Conservation (phyloP, 2,797 vertebrate genomes). For the Poeciliopsis infans region DNA sequence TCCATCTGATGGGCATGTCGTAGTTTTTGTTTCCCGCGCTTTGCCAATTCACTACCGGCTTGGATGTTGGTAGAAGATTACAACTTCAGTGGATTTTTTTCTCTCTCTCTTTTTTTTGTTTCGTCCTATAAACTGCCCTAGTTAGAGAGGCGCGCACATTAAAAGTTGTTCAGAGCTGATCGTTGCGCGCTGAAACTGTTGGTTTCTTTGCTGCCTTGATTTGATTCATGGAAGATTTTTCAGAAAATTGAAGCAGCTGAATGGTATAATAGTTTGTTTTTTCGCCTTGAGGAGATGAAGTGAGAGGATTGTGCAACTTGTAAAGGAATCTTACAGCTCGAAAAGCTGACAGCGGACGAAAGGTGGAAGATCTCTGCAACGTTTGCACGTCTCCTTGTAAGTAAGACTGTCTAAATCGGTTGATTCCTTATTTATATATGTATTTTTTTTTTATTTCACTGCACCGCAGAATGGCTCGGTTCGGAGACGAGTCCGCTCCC, state of each 20-base stretch:
- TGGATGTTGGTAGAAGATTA: slow-evolving; percentile 49
- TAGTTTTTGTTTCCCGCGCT: slow-evolving; percentile 27
- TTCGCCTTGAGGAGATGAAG: slow-evolving; percentile 59
- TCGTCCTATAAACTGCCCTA: slow-evolving; percentile 1
- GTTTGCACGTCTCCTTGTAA: neutral
- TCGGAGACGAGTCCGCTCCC: slow-evolving; percentile 91
- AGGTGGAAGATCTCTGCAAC: slow-evolving; percentile 54
- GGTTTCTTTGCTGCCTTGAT: slow-evolving; percentile 29
- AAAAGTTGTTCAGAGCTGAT: slow-evolving; percentile 59
- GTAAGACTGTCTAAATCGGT: slow-evolving; percentile 45
- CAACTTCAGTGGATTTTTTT: slow-evolving; percentile 41
- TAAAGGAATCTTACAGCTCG: slow-evolving; percentile 45
- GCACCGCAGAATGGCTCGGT: slow-evolving; percentile 94
- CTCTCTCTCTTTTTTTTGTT: neutral
- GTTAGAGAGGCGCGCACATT: slow-evolving; percentile 38
- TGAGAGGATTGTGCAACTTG: slow-evolving; percentile 63
- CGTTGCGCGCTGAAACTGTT: slow-evolving; percentile 51
- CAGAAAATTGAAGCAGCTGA: slow-evolving; percentile 18
- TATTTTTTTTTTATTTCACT: slow-evolving; percentile 10
- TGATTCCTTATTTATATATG: slow-evolving; percentile 30
- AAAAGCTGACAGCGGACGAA: slow-evolving; percentile 66
- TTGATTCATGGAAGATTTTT: slow-evolving; percentile 48
- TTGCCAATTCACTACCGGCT: slow-evolving; percentile 26
- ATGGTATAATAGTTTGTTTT: slow-evolving; percentile 10
- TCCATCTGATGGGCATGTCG: slow-evolving; percentile 19